Evolutionary conservation across 2,797 vertebrate genomes (phyloP).

Genomic region (Neosalanx taihuensis): DNA sequence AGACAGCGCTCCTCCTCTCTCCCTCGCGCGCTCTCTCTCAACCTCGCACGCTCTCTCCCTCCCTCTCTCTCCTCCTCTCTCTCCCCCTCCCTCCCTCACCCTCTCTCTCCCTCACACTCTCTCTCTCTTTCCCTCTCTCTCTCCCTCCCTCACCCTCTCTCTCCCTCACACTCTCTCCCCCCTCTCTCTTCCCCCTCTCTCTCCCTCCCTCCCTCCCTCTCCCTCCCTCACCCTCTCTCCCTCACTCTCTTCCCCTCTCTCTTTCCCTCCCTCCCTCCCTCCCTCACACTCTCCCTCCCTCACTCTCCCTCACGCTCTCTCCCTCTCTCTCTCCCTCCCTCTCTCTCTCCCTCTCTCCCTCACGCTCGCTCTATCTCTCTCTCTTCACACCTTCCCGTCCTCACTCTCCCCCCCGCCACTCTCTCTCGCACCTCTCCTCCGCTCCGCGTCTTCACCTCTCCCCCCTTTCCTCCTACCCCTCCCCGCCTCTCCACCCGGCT

Average conservation of each 20-base stretch:
- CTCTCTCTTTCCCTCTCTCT: background rate
- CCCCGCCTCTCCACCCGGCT: constrained; percentile 25
- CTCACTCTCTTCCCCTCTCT: background rate
- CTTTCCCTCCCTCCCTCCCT: constrained; percentile 9
- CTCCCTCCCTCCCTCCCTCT: constrained; percentile 29
- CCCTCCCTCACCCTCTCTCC: background rate
- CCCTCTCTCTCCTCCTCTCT: constrained; percentile 30
- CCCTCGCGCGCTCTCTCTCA: constrained; percentile 25
- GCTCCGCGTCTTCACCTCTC: constrained; percentile 14
- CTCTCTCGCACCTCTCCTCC: background rate
- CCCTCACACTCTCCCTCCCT: constrained; percentile 2
- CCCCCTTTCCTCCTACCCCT: constrained; percentile 6
- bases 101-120: no score
- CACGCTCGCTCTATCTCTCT: background rate
- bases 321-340: background rate
- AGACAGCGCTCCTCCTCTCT: constrained; percentile 11
- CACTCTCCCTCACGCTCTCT: constrained; percentile 41
- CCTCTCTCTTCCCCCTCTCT: constrained; percentile 4
- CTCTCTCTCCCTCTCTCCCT: background rate
- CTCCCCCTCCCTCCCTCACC: no score
- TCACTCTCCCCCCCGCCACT: constrained; percentile 3
- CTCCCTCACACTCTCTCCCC: background rate
- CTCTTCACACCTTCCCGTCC: constrained; percentile 4
- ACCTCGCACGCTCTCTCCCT: constrained; percentile 39
- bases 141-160: constrained; percentile 49